These are phyloP conservation scores for Periophthalmodon schlosseri DNA, from an alignment of 2,113 vertebrate genomes.

Conservation along the genomic window DNA sequence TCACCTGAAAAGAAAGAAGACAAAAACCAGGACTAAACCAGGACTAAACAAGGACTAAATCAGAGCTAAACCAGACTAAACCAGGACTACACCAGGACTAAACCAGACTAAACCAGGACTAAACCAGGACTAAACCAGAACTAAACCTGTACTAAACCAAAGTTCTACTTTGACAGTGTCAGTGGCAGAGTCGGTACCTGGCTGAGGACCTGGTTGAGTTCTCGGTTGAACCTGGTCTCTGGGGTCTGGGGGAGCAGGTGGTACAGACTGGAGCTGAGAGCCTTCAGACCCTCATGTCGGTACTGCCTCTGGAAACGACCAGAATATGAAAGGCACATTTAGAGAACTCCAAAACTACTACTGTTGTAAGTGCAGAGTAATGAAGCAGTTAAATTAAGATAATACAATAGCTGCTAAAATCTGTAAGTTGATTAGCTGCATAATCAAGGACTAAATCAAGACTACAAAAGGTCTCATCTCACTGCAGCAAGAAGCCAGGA, in stretches of 20 bases:
- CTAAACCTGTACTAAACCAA: neutral
- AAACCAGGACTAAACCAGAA: neutral
- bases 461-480: no score
- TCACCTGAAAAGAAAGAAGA: slow-evolving; percentile 68
- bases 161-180: neutral
- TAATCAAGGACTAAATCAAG: neutral
- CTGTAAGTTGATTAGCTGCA: no score
- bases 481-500: no score
- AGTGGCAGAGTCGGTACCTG: neutral
- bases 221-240: slow-evolving; percentile 2
- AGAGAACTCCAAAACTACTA: no score
- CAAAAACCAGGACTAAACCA: neutral
- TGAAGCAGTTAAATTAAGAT: no score
- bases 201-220: neutral
- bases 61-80: neutral
- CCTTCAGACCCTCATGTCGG: neutral
- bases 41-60: neutral
- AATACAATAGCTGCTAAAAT: no score
- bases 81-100: neutral
- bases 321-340: neutral
- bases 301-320: neutral
- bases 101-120: neutral
- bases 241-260: neutral
- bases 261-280: neutral
- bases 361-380: no score